These are phyloP conservation scores for Lophotriccus pileatus DNA, from an alignment of 2,797 vertebrate species.

Conservation along the genomic window DNA sequence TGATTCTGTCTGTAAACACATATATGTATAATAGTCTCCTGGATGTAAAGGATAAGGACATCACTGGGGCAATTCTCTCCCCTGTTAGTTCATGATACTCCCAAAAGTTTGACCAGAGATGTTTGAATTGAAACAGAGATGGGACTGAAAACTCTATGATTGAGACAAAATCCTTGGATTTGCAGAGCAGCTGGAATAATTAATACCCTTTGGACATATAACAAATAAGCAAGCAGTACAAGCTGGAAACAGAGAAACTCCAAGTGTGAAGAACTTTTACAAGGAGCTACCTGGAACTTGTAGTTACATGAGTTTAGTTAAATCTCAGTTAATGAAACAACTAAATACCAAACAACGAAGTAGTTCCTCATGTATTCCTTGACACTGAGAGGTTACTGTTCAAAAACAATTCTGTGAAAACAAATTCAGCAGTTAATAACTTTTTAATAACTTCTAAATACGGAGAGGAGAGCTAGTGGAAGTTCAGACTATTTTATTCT, in stretches of 20 bases:
- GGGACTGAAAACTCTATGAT: not conserved
- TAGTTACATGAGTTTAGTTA: not conserved
- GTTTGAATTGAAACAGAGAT: not conserved
- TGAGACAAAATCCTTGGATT: not conserved
- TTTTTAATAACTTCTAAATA: not conserved
- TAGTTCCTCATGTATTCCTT: not conserved
- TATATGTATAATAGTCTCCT: fast-evolving
- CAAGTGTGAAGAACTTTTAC: not conserved
- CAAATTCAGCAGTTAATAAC: not conserved
- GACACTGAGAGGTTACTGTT: not conserved
- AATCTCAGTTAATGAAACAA: not conserved
- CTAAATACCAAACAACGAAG: not conserved
- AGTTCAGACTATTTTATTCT: not conserved
- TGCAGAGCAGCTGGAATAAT: not conserved
- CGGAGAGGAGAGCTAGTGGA: not conserved
- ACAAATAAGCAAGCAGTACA: not conserved
- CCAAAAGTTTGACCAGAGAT: not conserved
- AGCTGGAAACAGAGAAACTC: not conserved
- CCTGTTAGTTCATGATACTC: not conserved
- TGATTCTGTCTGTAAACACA: not conserved
- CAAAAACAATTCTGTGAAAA: not conserved
- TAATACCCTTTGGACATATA: not conserved
- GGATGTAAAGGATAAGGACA: not conserved
- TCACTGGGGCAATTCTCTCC: not conserved
- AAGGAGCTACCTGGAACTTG: not conserved